Percentiles rank a stretch among this genome's conserved stretches.
phyloP scores from a whole-genome alignment of 35 echinoderm and acorn worm genomes.

The Anneissia japonica region DNA sequence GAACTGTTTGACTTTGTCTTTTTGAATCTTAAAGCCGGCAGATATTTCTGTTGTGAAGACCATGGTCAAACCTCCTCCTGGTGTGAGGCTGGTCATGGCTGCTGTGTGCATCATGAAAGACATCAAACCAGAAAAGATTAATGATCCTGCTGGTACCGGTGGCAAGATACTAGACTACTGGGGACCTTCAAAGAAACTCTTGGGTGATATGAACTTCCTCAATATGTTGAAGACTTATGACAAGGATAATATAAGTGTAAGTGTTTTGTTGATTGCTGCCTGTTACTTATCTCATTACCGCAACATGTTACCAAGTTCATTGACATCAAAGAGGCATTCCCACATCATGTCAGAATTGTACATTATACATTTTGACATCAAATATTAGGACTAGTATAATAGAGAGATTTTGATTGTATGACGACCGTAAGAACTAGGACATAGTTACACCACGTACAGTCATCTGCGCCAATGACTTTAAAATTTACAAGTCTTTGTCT shows the following conservation, averaged over 20 bases:
- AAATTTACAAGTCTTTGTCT: too few species aligned
- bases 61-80: conserved; percentile 86
- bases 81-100: conserved; percentile 84
- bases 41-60: conserved; percentile 95
- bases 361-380: too few species aligned
- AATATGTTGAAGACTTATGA: conserved; percentile 73
- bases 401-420: too few species aligned
- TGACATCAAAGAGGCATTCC: too few species aligned
- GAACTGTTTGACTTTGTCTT: too few species aligned
- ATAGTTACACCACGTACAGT: too few species aligned
- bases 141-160: conserved; percentile 88
- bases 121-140: conserved; percentile 92
- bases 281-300: background rate
- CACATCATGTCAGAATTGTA: too few species aligned
- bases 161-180: conserved; percentile 99
- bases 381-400: too few species aligned
- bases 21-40: conserved; percentile 63
- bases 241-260: conserved; percentile 86
- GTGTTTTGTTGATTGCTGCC: background rate
- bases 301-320: too few species aligned
- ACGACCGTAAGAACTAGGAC: too few species aligned
- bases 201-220: conserved; percentile 99
- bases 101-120: conserved; percentile 74
- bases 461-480: too few species aligned
- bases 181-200: conserved; percentile 86